A percentile compares a stretch with the other conserved stretches of the same genome.
Evolutionary conservation across 1,140 invertebrate genomes (phyloP).

Genomic region (Aradophagus sp.): DNA sequence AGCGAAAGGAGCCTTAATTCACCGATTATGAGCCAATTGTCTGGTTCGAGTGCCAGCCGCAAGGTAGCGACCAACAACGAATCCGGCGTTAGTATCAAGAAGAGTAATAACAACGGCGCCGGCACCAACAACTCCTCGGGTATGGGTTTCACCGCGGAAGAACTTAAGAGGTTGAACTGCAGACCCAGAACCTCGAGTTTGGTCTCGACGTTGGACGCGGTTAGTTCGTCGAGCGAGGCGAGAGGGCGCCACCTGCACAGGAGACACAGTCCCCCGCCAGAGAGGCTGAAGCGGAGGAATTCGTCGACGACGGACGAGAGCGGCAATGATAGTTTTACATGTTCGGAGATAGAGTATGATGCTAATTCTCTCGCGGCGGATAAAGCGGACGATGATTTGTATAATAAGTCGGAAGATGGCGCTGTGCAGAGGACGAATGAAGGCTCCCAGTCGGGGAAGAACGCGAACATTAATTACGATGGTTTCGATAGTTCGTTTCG

Average conservation of each 20-base stretch:
- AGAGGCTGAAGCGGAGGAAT: constrained; percentile 79
- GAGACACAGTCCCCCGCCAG: constrained; percentile 80
- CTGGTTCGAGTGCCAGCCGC: constrained; percentile 84
- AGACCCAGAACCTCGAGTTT: constrained; percentile 89
- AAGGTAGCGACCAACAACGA: constrained; percentile 77
- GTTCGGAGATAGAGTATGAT: constrained; percentile 98
- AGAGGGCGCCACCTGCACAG: constrained; percentile 79
- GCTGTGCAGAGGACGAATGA: constrained; percentile 66
- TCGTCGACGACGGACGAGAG: constrained; percentile 95
- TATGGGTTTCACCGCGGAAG: constrained; percentile 92
- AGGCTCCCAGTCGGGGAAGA: constrained; percentile 75
- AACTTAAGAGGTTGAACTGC: constrained; percentile 92
- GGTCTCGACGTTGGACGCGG: constrained; percentile 93
- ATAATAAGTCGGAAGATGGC: constrained; percentile 74
- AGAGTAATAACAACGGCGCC: constrained; percentile 72
- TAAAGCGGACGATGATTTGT: constrained; percentile 77
- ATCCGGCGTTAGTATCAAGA: too few relatives aligned
- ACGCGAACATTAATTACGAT: constrained; percentile 86
- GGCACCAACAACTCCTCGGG: constrained; percentile 77
- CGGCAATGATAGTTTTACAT: constrained; percentile 97
- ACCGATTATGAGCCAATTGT: constrained; percentile 91
- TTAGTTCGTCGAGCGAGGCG: constrained; percentile 93
- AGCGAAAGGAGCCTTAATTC: constrained; percentile 92
- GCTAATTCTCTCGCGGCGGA: constrained; percentile 88
- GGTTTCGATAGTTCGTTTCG: constrained; percentile 95